Conservation (phyloP, 2,113 vertebrate species). For the Hypomesus transpacificus region DNA sequence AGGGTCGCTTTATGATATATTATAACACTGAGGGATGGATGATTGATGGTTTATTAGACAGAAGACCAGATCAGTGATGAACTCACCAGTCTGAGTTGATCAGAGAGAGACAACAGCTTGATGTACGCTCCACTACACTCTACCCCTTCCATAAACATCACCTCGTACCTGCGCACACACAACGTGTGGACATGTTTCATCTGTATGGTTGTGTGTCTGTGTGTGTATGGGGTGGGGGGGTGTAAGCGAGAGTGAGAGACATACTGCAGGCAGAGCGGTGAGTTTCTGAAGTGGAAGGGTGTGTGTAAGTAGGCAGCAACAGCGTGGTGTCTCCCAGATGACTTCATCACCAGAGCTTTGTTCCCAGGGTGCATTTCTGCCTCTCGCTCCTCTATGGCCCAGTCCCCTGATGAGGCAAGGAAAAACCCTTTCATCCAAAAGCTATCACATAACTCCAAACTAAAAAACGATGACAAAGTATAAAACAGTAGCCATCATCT, state of each 20-base stretch:
- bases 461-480: too few species aligned
- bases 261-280: slow-evolving; percentile 53
- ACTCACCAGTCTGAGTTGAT: slow-evolving; percentile 49
- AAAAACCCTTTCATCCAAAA: too few species aligned
- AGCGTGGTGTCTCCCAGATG: slow-evolving; percentile 49
- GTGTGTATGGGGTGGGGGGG: not conserved
- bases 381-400: slow-evolving; percentile 45
- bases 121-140: slow-evolving; percentile 59
- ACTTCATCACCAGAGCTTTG: slow-evolving; percentile 55
- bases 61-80: not conserved
- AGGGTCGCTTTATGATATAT: too few species aligned
- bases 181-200: not conserved
- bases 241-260: slow-evolving; percentile 1
- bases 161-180: slow-evolving; percentile 48
- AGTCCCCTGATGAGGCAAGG: slow-evolving; percentile 34
- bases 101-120: slow-evolving; percentile 48
- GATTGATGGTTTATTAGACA: too few species aligned
- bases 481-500: too few species aligned
- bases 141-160: slow-evolving; percentile 44
- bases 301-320: slow-evolving; percentile 38
- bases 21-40: too few species aligned
- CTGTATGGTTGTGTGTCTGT: not conserved
- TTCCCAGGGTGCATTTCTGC: slow-evolving; percentile 33
- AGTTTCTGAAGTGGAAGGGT: slow-evolving; percentile 37
- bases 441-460: too few species aligned